Conservation (phyloP, 2,113 vertebrate genomes). For the Corythornis cristatus region DNA sequence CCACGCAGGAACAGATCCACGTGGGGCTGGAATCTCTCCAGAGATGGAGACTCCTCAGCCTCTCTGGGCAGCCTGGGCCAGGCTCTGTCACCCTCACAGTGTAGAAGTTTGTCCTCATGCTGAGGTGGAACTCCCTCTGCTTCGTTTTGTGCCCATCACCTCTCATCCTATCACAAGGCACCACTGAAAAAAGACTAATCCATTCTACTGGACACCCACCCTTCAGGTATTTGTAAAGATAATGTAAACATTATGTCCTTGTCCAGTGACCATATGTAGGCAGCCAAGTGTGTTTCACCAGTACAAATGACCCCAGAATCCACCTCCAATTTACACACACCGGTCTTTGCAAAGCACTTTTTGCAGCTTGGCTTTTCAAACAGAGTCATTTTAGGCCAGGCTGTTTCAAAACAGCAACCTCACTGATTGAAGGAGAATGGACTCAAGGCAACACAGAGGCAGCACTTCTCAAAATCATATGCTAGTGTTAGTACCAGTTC, state of each 20-base stretch:
- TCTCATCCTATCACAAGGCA: too few relatives aligned
- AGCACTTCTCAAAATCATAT: not conserved
- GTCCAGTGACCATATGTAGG: not conserved
- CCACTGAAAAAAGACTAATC: too few relatives aligned
- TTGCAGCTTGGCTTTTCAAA: not conserved
- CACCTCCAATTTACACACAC: not conserved
- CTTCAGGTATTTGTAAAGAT: too few relatives aligned
- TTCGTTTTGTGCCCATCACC: too few relatives aligned
- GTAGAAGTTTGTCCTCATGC: too few relatives aligned
- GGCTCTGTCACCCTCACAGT: too few relatives aligned
- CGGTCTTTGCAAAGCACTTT: not conserved
- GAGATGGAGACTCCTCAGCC: too few relatives aligned
- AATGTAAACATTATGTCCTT: not conserved
- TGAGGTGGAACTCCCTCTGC: too few relatives aligned
- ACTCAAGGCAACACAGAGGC: not conserved
- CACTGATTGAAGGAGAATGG: not conserved
- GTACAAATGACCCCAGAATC: not conserved
- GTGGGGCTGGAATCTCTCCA: too few relatives aligned
- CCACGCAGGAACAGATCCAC: too few relatives aligned
- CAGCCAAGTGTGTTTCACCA: not conserved
- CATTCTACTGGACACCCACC: too few relatives aligned
- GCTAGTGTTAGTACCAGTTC: not conserved
- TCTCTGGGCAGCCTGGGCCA: too few relatives aligned
- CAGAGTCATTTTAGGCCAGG: not conserved
- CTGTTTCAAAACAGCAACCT: not conserved